phyloP scores from a whole-genome alignment of 2,888 invertebrate genomes.

The Gari tellinella region DNA sequence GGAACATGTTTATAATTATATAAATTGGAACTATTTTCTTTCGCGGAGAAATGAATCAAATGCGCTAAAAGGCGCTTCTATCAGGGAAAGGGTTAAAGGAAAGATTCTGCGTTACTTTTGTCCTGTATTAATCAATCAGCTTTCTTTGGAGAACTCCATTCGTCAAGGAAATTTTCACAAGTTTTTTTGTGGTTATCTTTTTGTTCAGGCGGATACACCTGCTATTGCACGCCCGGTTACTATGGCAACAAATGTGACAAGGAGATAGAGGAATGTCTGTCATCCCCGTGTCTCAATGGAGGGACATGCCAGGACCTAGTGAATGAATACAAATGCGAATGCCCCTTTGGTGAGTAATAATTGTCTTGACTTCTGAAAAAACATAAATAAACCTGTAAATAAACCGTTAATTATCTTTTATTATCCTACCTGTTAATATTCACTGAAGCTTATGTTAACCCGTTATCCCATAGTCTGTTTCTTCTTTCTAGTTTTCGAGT shows the following conservation, averaged over 20 bases:
- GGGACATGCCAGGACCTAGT: slow-evolving; percentile 88
- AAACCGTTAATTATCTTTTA: too few relatives aligned
- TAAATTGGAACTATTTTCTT: too few relatives aligned
- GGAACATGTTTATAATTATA: too few relatives aligned
- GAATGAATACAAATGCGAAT: slow-evolving; percentile 90
- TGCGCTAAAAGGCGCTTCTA: too few relatives aligned
- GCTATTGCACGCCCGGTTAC: slow-evolving; percentile 84
- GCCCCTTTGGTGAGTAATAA: slow-evolving; percentile 86
- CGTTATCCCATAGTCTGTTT: too few relatives aligned
- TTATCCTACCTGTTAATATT: too few relatives aligned
- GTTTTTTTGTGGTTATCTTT: not conserved
- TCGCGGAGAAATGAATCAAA: too few relatives aligned
- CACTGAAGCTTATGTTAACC: too few relatives aligned
- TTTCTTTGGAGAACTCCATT: too few relatives aligned
- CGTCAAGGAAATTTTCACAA: not conserved
- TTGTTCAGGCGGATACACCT: slow-evolving; percentile 86
- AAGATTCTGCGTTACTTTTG: not conserved
- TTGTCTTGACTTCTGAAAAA: too few relatives aligned
- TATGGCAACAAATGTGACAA: slow-evolving; percentile 88
- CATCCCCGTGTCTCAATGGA: slow-evolving; percentile 96
- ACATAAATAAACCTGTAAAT: too few relatives aligned
- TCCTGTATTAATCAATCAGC: not conserved
- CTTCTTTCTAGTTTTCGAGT: too few relatives aligned
- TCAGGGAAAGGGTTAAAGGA: not conserved
- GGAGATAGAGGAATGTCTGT: slow-evolving; percentile 96